These are phyloP conservation scores for Cassiopea andromeda DNA, from an alignment of 30 jellyfish, hydroid and myxozoan genomes.

Conservation along the genomic window DNA sequence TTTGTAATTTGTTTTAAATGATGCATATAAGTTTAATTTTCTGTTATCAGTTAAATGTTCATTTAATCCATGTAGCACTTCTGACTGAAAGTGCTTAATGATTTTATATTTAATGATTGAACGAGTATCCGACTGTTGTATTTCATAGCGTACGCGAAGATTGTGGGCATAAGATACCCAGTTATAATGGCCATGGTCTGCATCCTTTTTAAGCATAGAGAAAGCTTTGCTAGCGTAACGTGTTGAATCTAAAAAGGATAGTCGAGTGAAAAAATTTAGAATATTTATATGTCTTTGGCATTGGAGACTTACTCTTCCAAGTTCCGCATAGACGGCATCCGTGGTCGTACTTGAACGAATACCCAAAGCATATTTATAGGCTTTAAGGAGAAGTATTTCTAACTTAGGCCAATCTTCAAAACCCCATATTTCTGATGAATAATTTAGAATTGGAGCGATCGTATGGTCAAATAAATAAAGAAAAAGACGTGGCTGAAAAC, in stretches of 20 bases:
- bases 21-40: constrained; percentile 21
- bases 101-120: constrained; percentile 12
- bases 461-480: constrained; percentile 30
- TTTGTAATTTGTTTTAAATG: constrained; percentile 43
- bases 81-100: constrained; percentile 17
- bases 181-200: constrained; percentile 45
- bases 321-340: constrained; percentile 46
- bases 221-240: constrained; percentile 53
- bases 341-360: constrained; percentile 31
- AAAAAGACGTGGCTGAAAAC: constrained; percentile 47
- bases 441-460: constrained; percentile 32
- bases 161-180: constrained; percentile 38
- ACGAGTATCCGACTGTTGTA: constrained; percentile 44
- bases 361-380: constrained; percentile 46
- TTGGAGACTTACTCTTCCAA: constrained; percentile 33
- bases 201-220: constrained; percentile 21
- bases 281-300: constrained; percentile 12
- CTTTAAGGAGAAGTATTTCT: constrained; percentile 35
- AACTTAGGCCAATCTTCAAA: constrained; percentile 44
- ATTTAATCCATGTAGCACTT: constrained; percentile 20
- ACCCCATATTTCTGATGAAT: constrained; percentile 50
- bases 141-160: constrained; percentile 29
- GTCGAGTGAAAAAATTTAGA: constrained; percentile 23
- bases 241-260: constrained; percentile 8
- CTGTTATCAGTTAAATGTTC: constrained; percentile 30